phyloP scores from a whole-genome alignment of 1,140 invertebrate genomes.

The Bombus waltoni region DNA sequence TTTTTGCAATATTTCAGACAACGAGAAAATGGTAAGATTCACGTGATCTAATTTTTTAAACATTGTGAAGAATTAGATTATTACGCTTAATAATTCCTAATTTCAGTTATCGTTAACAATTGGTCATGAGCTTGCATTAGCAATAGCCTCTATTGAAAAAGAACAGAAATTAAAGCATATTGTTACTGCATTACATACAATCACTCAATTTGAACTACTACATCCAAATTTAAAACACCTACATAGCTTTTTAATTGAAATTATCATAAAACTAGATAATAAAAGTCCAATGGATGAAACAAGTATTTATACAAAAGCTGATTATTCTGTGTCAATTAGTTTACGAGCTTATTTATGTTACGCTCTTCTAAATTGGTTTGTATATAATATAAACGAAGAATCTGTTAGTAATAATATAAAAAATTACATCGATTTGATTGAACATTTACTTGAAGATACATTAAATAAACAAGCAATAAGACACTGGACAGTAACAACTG shows the following conservation, averaged over 20 bases:
- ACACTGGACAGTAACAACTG: conserved; percentile 64
- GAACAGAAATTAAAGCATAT: conserved; percentile 69
- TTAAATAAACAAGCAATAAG: conserved; percentile 68
- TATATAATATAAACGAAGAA: conserved; percentile 50
- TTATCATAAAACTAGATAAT: conserved; percentile 67
- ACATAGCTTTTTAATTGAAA: conserved; percentile 58
- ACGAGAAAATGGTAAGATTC: conserved; percentile 55
- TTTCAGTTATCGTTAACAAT: conserved; percentile 70
- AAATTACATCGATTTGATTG: conserved; percentile 47
- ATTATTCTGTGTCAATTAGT: conserved; percentile 63
- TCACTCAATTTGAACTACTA: conserved; percentile 68
- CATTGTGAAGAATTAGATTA: neutral
- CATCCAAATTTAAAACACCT: conserved; percentile 27
- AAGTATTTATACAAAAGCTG: conserved; percentile 64
- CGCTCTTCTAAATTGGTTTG: conserved; percentile 72
- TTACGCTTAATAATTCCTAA: conserved; percentile 1
- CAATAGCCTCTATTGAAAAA: conserved; percentile 56
- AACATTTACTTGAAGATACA: conserved; percentile 68
- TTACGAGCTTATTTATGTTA: conserved; percentile 76
- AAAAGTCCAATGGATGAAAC: conserved; percentile 53
- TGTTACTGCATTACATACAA: conserved; percentile 59
- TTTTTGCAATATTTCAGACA: conserved; percentile 35
- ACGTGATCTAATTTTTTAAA: neutral
- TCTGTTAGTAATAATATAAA: conserved; percentile 26
- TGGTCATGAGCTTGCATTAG: conserved; percentile 74